Evolutionary conservation across 1,140 invertebrate species (phyloP).

Genomic region (Monochamus saltuarius): DNA sequence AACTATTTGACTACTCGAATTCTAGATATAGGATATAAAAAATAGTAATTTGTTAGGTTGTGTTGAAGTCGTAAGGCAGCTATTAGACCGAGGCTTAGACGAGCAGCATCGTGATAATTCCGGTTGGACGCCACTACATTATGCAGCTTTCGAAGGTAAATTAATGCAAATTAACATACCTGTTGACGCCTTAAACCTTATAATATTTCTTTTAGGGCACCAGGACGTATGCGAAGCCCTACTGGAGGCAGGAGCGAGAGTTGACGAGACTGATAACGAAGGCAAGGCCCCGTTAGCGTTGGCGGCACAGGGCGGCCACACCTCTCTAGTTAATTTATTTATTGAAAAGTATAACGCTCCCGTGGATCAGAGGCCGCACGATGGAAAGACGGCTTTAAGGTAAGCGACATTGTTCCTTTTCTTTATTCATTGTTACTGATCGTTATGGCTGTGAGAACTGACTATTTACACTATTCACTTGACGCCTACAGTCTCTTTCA

Average conservation of each 20-base stretch:
- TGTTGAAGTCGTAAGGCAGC: constrained; percentile 81
- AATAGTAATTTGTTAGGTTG: constrained; percentile 51
- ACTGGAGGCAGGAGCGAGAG: constrained; percentile 86
- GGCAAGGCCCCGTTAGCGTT: constrained; percentile 88
- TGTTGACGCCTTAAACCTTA: not conserved
- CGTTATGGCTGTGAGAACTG: no score
- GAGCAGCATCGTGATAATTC: constrained; percentile 89
- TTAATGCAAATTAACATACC: not conserved
- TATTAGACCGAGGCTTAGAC: constrained; percentile 87
- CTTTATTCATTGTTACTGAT: not conserved
- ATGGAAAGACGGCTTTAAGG: constrained; percentile 92
- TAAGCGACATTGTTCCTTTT: constrained; percentile 40
- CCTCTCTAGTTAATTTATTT: constrained; percentile 66
- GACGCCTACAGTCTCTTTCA: no score
- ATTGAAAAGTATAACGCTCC: constrained; percentile 74
- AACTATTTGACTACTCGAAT: no score
- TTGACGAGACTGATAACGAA: constrained; percentile 91
- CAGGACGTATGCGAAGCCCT: constrained; percentile 83
- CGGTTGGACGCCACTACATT: constrained; percentile 93
- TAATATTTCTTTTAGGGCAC: constrained; percentile 59
- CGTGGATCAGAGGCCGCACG: constrained; percentile 87
- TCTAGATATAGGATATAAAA: no score
- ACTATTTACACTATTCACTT: no score
- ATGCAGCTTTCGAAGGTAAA: constrained; percentile 85
- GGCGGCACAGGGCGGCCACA: constrained; percentile 86